Conservation (phyloP, 2,797 vertebrate genomes). For the Oophaga sylvatica region DNA sequence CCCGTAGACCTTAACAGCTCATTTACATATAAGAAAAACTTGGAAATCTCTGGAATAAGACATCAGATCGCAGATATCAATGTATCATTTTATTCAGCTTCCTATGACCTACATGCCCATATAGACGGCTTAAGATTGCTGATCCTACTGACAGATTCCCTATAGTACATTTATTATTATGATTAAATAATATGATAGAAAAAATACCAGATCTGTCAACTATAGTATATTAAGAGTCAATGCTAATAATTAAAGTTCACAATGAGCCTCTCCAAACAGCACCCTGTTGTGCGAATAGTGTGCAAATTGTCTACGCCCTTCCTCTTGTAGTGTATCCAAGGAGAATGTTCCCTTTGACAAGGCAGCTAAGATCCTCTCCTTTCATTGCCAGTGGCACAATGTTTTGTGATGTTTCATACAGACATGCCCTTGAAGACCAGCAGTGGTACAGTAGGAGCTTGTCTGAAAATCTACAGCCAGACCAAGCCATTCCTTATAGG, state of each 20-base stretch:
- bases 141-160: no score
- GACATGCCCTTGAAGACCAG: conserved; percentile 13
- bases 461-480: neutral
- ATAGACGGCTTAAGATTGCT: no score
- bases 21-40: no score
- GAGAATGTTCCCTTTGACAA: conserved; percentile 34
- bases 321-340: conserved; percentile 35
- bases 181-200: neutral
- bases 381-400: conserved; percentile 29
- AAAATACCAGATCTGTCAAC: neutral
- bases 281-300: conserved; percentile 12
- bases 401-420: conserved; percentile 17
- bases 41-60: no score
- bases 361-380: neutral
- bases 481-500: neutral
- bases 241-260: neutral
- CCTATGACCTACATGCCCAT: no score
- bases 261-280: neutral
- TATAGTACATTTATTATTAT: neutral
- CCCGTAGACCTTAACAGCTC: no score
- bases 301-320: conserved; percentile 9
- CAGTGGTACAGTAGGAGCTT: neutral
- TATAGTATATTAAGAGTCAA: conserved; percentile 7
- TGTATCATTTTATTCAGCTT: no score
- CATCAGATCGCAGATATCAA: no score